A percentile compares a stretch with the other conserved stretches of the same genome.
phyloP scores from a whole-genome alignment of 2,888 invertebrate genomes.

The Lepidocyrtoides sp. region DNA sequence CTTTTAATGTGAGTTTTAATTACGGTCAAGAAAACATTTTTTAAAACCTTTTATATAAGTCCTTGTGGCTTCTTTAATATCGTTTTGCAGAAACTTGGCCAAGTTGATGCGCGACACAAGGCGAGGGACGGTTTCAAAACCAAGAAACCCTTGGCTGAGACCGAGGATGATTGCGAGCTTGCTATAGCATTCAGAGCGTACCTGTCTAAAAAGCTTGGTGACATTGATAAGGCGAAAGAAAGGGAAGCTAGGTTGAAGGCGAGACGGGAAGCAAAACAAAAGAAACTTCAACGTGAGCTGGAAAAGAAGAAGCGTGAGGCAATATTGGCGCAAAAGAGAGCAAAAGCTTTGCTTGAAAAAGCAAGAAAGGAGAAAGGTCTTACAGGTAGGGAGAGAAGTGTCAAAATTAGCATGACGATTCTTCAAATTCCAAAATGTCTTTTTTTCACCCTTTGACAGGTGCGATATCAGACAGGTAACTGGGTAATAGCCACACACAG shows the following conservation, averaged over 20 bases:
- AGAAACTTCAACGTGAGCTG: slow-evolving; percentile 51
- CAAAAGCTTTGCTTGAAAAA: slow-evolving; percentile 56
- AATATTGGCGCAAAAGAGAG: not conserved
- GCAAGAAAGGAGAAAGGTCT: slow-evolving; percentile 39
- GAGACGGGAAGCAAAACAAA: slow-evolving; percentile 56
- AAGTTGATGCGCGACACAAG: slow-evolving; percentile 61
- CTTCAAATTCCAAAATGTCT: not conserved
- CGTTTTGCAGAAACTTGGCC: slow-evolving; percentile 71
- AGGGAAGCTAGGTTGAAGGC: slow-evolving; percentile 42
- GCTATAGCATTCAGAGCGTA: slow-evolving; percentile 75
- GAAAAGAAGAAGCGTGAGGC: slow-evolving; percentile 64
- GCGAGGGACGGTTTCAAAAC: too few relatives aligned
- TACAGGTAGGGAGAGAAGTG: not conserved
- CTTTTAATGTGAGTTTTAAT: slow-evolving; percentile 78
- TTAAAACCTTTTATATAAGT: not conserved
- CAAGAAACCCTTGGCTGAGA: not conserved
- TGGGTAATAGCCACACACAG: slow-evolving; percentile 72
- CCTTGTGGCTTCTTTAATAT: not conserved
- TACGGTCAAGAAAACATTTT: too few relatives aligned
- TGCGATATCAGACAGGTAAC: slow-evolving; percentile 37
- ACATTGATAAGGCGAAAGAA: slow-evolving; percentile 56
- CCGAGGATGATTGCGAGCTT: slow-evolving; percentile 75
- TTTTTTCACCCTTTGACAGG: not conserved
- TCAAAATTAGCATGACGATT: not conserved
- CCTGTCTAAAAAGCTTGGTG: slow-evolving; percentile 65